These are phyloP conservation scores for Halisarca cf. caerulea DNA, from an alignment of 37 sponge, comb jelly and placozoan species.

Conservation along the genomic window DNA sequence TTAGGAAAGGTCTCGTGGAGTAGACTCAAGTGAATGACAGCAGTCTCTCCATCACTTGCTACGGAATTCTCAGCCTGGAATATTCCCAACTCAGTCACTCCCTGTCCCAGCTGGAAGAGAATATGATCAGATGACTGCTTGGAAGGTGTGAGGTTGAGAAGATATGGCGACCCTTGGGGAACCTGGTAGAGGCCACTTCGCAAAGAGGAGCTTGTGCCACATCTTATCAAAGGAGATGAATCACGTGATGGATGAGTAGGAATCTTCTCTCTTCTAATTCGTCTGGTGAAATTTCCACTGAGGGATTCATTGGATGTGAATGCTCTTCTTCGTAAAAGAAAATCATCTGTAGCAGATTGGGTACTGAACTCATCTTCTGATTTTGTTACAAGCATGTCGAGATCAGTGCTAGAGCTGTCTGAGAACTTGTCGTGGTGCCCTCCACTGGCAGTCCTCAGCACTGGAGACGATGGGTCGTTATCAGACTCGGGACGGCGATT, in stretches of 20 bases:
- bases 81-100: slow-evolving; percentile 4
- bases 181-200: slow-evolving; percentile 12
- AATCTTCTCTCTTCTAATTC: neutral
- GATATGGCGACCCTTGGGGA: slow-evolving; percentile 20
- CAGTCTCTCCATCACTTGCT: neutral
- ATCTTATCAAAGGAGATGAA: neutral
- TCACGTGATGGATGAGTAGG: too few species aligned
- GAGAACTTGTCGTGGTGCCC: neutral
- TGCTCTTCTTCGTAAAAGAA: neutral
- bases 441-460: neutral
- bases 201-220: neutral
- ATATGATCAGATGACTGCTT: neutral
- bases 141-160: slow-evolving; percentile 1
- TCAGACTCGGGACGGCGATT: neutral
- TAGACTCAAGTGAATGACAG: neutral
- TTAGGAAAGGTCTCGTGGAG: neutral
- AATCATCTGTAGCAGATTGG: too few species aligned
- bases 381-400: neutral
- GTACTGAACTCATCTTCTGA: slow-evolving; percentile 11
- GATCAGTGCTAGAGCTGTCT: slow-evolving; percentile 21
- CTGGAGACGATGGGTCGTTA: neutral
- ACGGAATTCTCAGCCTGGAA: neutral
- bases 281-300: neutral
- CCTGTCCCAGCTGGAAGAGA: slow-evolving; percentile 22
- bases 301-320: neutral